phyloP scores from a whole-genome alignment of 2,113 vertebrate genomes.

The Aleadryas rufinucha region DNA sequence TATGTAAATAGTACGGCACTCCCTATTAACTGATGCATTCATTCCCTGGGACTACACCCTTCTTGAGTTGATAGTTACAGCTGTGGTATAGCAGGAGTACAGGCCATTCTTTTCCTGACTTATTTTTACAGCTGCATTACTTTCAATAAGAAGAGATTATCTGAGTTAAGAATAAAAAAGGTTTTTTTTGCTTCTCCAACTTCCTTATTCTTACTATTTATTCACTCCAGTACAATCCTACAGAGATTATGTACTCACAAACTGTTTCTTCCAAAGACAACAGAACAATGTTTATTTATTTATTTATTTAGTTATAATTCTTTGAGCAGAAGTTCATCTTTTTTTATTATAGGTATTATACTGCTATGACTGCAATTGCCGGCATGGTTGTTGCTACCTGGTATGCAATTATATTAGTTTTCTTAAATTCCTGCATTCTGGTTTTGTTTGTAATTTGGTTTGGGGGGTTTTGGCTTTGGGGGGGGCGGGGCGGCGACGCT shows the following conservation, averaged over 20 bases:
- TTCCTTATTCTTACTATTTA: not conserved
- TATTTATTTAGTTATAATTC: not conserved
- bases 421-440: not conserved
- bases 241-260: not conserved
- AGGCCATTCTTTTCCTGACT: not conserved
- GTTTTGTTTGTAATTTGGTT: not conserved
- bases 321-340: not conserved
- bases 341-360: not conserved
- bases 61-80: not conserved
- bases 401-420: not conserved
- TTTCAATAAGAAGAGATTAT: not conserved
- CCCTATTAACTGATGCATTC: not conserved
- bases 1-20: not conserved
- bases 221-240: not conserved
- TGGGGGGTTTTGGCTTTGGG: not conserved
- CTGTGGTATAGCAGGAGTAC: not conserved
- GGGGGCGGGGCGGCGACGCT: not conserved
- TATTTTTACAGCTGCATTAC: not conserved
- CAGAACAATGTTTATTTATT: not conserved
- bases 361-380: not conserved
- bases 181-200: not conserved
- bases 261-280: not conserved
- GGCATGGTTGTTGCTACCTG: not conserved
- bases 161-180: not conserved
- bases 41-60: not conserved